These are phyloP conservation scores for Toxotes jaculatrix DNA, from an alignment of 2,113 vertebrate genomes.

Conservation along the genomic window DNA sequence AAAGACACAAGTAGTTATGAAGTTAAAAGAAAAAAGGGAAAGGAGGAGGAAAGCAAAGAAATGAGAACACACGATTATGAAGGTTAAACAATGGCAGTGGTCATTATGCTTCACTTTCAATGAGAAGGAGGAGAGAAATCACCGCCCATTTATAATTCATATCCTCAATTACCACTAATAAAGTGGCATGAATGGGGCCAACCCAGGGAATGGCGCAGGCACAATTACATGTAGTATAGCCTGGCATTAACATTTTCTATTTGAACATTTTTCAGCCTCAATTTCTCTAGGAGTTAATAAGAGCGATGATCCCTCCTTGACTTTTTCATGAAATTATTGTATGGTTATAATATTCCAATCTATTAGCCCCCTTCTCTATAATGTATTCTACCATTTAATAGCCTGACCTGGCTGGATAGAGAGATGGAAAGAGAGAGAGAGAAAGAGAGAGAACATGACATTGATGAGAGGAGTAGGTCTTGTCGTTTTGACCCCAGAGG, in stretches of 20 bases:
- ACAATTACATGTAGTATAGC: slow-evolving; percentile 96
- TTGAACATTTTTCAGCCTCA: slow-evolving; percentile 99
- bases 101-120: slow-evolving; percentile 96
- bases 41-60: slow-evolving; percentile 64
- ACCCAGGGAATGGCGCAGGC: slow-evolving; percentile 92
- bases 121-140: slow-evolving; percentile 87
- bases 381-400: slow-evolving; percentile 99
- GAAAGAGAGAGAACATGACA: slow-evolving; percentile 66
- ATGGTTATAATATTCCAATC: slow-evolving; percentile 99
- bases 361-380: slow-evolving; percentile 94
- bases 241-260: slow-evolving; percentile 99
- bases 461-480: slow-evolving; percentile 78
- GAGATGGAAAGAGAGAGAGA: slow-evolving; percentile 74
- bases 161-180: slow-evolving; percentile 99
- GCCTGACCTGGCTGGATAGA: slow-evolving; percentile 93
- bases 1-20: slow-evolving; percentile 32
- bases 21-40: slow-evolving; percentile 55
- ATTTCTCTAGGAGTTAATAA: slow-evolving; percentile 99
- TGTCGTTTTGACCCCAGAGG: slow-evolving; percentile 78
- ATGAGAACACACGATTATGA: slow-evolving; percentile 95
- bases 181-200: slow-evolving; percentile 91
- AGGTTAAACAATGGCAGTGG: slow-evolving; percentile 90
- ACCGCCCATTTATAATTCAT: slow-evolving; percentile 99
- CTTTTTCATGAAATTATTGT: slow-evolving; percentile 99
- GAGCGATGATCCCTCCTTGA: slow-evolving; percentile 98